Evolutionary conservation across 2,797 vertebrate genomes (phyloP).

Genomic region (Tamandua tetradactyla): DNA sequence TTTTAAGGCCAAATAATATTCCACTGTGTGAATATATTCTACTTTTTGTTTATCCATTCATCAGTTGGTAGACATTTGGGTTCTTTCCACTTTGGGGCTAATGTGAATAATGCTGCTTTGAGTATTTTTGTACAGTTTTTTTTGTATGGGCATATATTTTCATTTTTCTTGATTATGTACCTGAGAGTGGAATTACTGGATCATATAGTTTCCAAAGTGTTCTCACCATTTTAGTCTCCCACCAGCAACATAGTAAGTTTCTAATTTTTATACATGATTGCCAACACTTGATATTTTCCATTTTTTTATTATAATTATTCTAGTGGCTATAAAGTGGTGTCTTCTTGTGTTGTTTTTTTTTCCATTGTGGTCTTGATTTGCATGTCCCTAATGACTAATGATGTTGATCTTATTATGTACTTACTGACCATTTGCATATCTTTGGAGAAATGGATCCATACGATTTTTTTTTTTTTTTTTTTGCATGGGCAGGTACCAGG

Average conservation of each 20-base stretch:
- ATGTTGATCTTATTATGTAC: background rate
- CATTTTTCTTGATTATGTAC: background rate
- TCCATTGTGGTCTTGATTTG: slow-evolving; percentile 8
- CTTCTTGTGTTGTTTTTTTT: background rate
- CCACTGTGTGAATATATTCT: background rate
- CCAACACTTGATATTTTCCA: background rate
- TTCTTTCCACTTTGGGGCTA: background rate
- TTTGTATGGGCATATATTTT: background rate
- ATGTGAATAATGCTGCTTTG: background rate
- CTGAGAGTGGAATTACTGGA: background rate
- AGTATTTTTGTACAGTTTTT: slow-evolving; percentile 1
- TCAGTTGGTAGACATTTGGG: background rate
- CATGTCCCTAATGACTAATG: slow-evolving; percentile 16
- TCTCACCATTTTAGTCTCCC: background rate
- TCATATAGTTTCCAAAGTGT: background rate
- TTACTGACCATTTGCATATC: background rate
- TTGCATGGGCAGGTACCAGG: no score
- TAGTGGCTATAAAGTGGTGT: background rate
- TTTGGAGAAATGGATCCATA: slow-evolving; percentile 30
- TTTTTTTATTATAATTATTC: background rate
- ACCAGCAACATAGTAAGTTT: background rate
- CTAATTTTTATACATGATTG: background rate
- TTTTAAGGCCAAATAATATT: background rate
- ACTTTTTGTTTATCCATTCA: background rate
- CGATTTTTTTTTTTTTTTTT: no score